A percentile compares a stretch with the other conserved stretches of the same genome.
Conservation (phyloP, 2,113 vertebrate species). For the Varanus salvator region DNA sequence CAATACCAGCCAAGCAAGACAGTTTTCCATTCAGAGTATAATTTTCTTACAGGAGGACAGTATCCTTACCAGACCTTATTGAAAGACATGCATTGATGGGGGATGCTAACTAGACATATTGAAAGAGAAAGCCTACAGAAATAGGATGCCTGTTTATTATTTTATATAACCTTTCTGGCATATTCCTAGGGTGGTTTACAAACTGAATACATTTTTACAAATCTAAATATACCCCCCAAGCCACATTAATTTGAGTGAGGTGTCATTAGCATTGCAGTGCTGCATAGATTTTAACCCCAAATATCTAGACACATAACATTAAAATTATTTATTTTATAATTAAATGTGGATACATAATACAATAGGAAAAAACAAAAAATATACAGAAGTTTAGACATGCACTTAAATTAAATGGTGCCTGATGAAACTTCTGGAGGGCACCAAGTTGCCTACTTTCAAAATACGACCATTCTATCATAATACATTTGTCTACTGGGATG, state of each 20-base stretch:
- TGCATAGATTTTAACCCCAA: not conserved
- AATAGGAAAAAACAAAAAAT: too few relatives aligned
- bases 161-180: not conserved
- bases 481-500: too few relatives aligned
- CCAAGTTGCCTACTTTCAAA: too few relatives aligned
- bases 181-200: not conserved
- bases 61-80: too few relatives aligned
- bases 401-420: too few relatives aligned
- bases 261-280: not conserved
- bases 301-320: not conserved
- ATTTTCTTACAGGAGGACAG: not conserved
- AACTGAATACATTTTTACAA: not conserved
- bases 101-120: not conserved
- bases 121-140: not conserved
- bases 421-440: too few relatives aligned
- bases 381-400: too few relatives aligned
- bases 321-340: not conserved
- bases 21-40: not conserved
- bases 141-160: not conserved
- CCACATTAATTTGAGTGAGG: not conserved
- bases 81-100: not conserved
- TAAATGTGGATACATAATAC: too few relatives aligned
- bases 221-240: not conserved
- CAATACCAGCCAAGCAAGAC: not conserved
- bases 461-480: too few relatives aligned